These are phyloP conservation scores for Nemapogon koenigi DNA, from an alignment of 2,888 invertebrate genomes.

Conservation along the genomic window DNA sequence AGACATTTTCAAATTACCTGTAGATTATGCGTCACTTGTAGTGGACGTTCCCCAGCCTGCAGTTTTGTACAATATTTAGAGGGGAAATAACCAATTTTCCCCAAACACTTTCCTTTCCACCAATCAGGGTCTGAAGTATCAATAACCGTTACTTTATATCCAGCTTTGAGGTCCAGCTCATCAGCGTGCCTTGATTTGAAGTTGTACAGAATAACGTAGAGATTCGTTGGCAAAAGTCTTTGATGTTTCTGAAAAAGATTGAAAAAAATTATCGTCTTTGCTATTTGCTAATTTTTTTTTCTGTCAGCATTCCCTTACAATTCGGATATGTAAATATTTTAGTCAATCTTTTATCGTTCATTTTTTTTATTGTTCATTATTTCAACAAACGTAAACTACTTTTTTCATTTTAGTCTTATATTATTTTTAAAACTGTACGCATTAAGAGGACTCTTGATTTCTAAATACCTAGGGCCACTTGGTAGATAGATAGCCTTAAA, in stretches of 20 bases:
- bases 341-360: no score
- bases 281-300: no score
- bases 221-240: slow-evolving; percentile 85
- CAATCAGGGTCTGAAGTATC: slow-evolving; percentile 95
- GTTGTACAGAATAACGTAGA: slow-evolving; percentile 94
- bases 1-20: slow-evolving; percentile 41
- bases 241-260: slow-evolving; percentile 75
- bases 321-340: no score
- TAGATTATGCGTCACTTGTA: slow-evolving; percentile 76
- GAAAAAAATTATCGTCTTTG: no score
- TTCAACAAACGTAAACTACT: no score
- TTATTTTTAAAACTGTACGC: no score
- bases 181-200: slow-evolving; percentile 94
- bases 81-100: slow-evolving; percentile 91
- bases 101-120: slow-evolving; percentile 97
- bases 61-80: slow-evolving; percentile 93
- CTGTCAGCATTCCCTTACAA: no score
- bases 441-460: no score
- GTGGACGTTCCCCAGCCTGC: slow-evolving; percentile 87
- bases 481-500: no score
- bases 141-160: slow-evolving; percentile 88
- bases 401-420: no score
- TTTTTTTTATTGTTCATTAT: no score
- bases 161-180: slow-evolving; percentile 92
- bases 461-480: no score